These are phyloP conservation scores for Scaptomyza flava DNA, from an alignment of 2,888 invertebrate species.

Conservation along the genomic window DNA sequence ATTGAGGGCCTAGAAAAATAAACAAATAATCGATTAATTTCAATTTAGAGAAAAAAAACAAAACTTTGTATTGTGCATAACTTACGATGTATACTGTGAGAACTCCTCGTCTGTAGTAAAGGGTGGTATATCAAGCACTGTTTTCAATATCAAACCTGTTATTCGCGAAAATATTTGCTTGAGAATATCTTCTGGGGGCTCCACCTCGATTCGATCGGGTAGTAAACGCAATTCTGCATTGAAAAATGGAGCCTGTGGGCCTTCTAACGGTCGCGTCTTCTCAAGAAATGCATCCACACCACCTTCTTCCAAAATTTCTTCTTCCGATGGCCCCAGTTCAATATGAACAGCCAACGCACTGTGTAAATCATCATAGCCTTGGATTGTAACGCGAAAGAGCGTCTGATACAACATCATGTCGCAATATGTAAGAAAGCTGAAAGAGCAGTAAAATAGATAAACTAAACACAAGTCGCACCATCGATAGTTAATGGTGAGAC, in stretches of 20 bases:
- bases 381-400: constrained; percentile 88
- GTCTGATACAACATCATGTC: constrained; percentile 90
- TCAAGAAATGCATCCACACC: constrained; percentile 86
- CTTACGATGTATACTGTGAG: constrained; percentile 89
- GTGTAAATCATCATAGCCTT: constrained; percentile 87
- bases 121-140: constrained; percentile 88
- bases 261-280: constrained; percentile 82
- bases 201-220: constrained; percentile 86
- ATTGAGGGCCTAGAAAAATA: constrained; percentile 88
- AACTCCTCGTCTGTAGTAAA: constrained; percentile 89
- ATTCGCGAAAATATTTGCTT: constrained; percentile 79
- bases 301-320: constrained; percentile 82
- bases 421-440: constrained; percentile 89
- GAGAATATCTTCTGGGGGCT: constrained; percentile 83
- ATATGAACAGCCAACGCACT: constrained; percentile 86
- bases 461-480: background rate
- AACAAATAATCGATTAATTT: background rate
- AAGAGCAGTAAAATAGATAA: too few species aligned
- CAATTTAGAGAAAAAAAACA: background rate
- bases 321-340: constrained; percentile 85
- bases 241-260: constrained; percentile 83
- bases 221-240: constrained; percentile 86
- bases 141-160: constrained; percentile 84
- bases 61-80: background rate
- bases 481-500: background rate